Percentiles rank a stretch among this genome's conserved stretches.
These are phyloP conservation scores for Proterorhinus semilunaris DNA, from an alignment of 2,113 vertebrate genomes.

Conservation along the genomic window DNA sequence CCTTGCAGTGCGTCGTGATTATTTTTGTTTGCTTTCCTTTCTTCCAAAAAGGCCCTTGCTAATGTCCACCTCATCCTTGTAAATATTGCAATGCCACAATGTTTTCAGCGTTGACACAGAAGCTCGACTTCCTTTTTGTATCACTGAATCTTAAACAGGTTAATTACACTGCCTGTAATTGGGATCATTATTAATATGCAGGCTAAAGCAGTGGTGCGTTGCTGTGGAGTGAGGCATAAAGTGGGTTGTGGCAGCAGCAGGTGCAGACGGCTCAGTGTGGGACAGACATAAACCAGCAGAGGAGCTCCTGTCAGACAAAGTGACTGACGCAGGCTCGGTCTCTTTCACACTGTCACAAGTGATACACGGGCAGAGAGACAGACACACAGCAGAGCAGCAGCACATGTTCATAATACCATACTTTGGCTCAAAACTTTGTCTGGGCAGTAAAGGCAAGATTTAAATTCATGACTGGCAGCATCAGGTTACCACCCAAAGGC, in stretches of 20 bases:
- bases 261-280: conserved; percentile 30
- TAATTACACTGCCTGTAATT: background rate
- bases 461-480: too few species aligned
- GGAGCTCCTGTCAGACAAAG: conserved; percentile 34
- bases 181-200: background rate
- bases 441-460: too few species aligned
- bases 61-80: too few species aligned
- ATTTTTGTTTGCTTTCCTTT: too few species aligned
- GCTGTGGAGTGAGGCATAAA: conserved; percentile 33
- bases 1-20: too few species aligned
- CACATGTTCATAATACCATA: background rate
- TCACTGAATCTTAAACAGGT: background rate
- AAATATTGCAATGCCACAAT: too few species aligned
- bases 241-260: conserved; percentile 49
- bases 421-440: background rate
- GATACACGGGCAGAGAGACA: conserved; percentile 36
- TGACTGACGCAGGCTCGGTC: conserved; percentile 57
- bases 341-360: conserved; percentile 37
- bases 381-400: conserved; percentile 1
- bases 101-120: too few species aligned
- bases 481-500: too few species aligned
- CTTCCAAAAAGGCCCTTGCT: too few species aligned
- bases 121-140: background rate
- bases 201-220: conserved; percentile 15
- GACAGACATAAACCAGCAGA: conserved; percentile 55